Base-by-base conservation (phyloP, 2,113 vertebrate genomes). In the Gallinago undulata region DNA sequence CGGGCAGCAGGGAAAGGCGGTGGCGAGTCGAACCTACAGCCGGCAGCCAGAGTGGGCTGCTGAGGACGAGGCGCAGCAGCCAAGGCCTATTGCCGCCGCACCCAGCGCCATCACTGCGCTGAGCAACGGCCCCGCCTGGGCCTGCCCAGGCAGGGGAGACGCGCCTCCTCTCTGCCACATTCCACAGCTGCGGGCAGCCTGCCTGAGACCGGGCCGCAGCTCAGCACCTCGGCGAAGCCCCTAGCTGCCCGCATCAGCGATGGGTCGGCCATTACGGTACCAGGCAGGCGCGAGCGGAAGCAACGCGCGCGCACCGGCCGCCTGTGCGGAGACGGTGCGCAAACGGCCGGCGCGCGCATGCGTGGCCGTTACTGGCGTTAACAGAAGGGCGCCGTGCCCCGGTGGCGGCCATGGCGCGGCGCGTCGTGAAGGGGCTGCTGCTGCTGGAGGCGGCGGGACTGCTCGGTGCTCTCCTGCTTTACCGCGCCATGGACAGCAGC, bases 221-320 rank as follows among this genome's bases (percentile, higher is more conserved):
- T 6, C 1, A 6, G 15, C 24, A 8, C 51, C 70, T 12, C 23
- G 2, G 12, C 30, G 1, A 3, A 1, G 1, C 2, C 66, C 7
- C 2, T 27, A 3, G 1, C 4, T 19, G 0, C 14, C 12, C 0
- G 1, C 0, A 0, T 0, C 2, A 1, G 0, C 10, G 7, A 19
- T 6, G 1, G 0, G 0, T 1, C 37, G 0, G 0, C n/a, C 19
- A 2, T 3, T 2, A 6, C 2, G 0, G 4, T 0, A 1, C 5
- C 2, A 1, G 2, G 3, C 3, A 1, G 2, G 3, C 1, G 5
- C 10, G 6, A 4, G 4, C 7, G 15, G 5, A 2, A 2, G 1
- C 2, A 11, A 1, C 1, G 3, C 73, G 25, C 51, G 4, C 4
- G 45, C 41, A 47, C 51, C 2, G 13, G 10, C 43, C 21, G 10